phyloP scores from a whole-genome alignment of 2,888 invertebrate species.

The Cremastinae sp. region DNA sequence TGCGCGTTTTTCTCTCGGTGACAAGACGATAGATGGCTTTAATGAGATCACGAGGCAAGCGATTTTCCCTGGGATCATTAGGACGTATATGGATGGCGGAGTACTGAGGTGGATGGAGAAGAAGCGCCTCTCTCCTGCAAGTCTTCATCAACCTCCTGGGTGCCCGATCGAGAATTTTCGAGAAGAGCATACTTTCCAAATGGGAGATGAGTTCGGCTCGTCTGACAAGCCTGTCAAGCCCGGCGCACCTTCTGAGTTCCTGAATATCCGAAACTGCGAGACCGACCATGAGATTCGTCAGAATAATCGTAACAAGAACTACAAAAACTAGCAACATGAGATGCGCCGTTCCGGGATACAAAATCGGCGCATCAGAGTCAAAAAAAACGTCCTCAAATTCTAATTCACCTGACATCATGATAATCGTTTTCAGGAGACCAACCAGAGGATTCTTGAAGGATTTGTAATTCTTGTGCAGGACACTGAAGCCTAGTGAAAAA shows the following conservation, averaged over 20 bases:
- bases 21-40: slow-evolving; percentile 88
- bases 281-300: slow-evolving; percentile 92
- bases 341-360: slow-evolving; percentile 88
- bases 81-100: slow-evolving; percentile 89
- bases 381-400: slow-evolving; percentile 93
- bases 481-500: slow-evolving; percentile 90
- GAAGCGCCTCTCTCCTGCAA: slow-evolving; percentile 86
- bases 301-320: slow-evolving; percentile 89
- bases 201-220: slow-evolving; percentile 92
- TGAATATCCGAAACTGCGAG: slow-evolving; percentile 92
- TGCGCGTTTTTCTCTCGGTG: slow-evolving; percentile 83
- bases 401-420: slow-evolving; percentile 94
- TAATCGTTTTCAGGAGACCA: slow-evolving; percentile 88
- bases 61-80: slow-evolving; percentile 90
- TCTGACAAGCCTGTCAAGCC: slow-evolving; percentile 89
- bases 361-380: slow-evolving; percentile 79
- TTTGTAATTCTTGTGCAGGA: slow-evolving; percentile 89
- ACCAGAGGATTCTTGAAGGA: slow-evolving; percentile 85
- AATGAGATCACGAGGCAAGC: slow-evolving; percentile 88
- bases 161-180: slow-evolving; percentile 86
- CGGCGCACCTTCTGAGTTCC: slow-evolving; percentile 90
- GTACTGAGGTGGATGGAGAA: slow-evolving; percentile 88
- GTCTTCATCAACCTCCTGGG: slow-evolving; percentile 85
- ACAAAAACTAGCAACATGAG: slow-evolving; percentile 89
- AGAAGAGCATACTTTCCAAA: slow-evolving; percentile 91